A percentile compares a stretch with the other conserved stretches of the same genome.
Evolutionary conservation across 2,113 vertebrate species (phyloP).

Genomic region (Tragelaphus imberbis): DNA sequence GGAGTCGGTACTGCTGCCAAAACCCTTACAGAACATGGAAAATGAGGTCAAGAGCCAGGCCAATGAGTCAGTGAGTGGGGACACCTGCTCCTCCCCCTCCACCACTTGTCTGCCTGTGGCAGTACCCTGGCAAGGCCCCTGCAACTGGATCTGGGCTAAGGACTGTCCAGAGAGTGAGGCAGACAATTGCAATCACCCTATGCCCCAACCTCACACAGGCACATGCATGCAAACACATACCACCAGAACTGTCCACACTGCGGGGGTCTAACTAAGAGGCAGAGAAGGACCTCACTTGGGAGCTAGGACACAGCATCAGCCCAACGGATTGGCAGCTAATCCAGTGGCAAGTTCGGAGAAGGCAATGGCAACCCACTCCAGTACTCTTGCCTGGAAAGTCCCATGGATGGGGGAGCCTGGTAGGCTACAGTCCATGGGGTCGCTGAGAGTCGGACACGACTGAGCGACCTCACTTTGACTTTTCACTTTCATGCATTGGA

Average conservation of each 20-base stretch:
- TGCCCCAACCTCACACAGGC: fast-evolving
- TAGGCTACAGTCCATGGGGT: fast-evolving
- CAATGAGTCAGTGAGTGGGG: neutral
- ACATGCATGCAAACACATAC: neutral
- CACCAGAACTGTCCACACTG: neutral
- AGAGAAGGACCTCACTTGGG: neutral
- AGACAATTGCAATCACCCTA: neutral
- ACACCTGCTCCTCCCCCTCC: conserved; percentile 34
- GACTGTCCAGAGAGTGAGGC: neutral
- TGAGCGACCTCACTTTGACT: neutral
- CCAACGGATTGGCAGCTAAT: neutral
- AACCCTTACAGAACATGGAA: conserved; percentile 37
- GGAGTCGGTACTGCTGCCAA: neutral
- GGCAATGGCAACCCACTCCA: too few species aligned
- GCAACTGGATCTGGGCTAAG: neutral
- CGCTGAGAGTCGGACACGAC: neutral
- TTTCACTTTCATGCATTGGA: too few species aligned
- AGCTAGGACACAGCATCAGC: neutral
- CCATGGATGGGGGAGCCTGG: too few species aligned
- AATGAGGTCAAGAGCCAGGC: conserved; percentile 16
- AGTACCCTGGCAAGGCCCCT: neutral
- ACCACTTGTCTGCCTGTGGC: neutral
- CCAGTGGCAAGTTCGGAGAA: neutral
- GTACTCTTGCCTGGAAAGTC: too few species aligned
- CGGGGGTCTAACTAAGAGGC: neutral